A percentile compares a stretch with the other conserved stretches of the same genome.
phyloP scores from a whole-genome alignment of 1,140 invertebrate species.

The Macrobrachium rosenbergii region DNA sequence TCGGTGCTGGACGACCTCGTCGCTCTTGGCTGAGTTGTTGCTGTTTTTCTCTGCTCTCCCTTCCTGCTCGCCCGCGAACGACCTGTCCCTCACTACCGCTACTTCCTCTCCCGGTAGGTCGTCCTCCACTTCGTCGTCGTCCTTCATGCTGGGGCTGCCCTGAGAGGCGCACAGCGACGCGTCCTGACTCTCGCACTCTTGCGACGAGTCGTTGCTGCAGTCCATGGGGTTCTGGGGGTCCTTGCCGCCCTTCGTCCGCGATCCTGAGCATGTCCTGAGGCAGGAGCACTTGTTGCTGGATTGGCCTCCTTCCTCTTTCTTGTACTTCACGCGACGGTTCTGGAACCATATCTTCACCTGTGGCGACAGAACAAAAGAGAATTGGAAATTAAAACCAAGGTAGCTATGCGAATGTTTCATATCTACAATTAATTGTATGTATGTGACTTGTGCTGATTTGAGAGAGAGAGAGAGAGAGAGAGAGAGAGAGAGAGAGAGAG shows the following conservation, averaged over 20 bases:
- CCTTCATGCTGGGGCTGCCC: neutral
- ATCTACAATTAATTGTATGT: no score
- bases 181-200: neutral
- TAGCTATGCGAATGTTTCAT: neutral
- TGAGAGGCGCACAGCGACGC: neutral
- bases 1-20: neutral
- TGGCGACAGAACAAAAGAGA: neutral
- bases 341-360: constrained; percentile 97
- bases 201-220: neutral
- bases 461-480: neutral
- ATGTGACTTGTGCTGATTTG: neutral
- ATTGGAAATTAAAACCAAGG: neutral
- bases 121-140: neutral
- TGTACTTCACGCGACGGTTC: constrained; percentile 85
- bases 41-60: no score
- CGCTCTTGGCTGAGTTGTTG: neutral
- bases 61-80: no score
- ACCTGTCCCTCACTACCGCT: no score
- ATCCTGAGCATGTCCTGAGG: constrained; percentile 70
- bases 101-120: neutral
- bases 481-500: neutral
- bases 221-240: neutral
- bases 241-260: constrained; percentile 24
- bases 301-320: constrained; percentile 81
- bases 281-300: constrained; percentile 73